These are phyloP conservation scores for Halcyon chelicuti DNA, from an alignment of 2,797 vertebrate genomes.

Conservation along the genomic window DNA sequence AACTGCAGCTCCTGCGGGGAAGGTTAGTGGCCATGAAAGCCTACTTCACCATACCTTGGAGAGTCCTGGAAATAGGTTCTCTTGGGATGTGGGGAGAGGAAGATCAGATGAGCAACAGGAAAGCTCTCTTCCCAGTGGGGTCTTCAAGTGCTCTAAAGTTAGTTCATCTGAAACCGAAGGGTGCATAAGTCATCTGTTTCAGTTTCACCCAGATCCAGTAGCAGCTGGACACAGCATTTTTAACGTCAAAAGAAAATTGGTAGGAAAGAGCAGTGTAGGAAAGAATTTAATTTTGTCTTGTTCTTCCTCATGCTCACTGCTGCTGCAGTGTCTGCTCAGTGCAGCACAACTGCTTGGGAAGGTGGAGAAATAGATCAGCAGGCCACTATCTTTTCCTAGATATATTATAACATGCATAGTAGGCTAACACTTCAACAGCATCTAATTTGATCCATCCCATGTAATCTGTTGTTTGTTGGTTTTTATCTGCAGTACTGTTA, in stretches of 20 bases:
- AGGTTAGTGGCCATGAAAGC: neutral
- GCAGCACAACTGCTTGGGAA: neutral
- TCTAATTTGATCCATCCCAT: constrained; percentile 46
- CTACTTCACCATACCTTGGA: neutral
- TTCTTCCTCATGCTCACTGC: neutral
- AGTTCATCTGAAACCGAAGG: neutral
- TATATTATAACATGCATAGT: neutral
- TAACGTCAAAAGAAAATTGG: neutral
- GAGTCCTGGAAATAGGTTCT: neutral
- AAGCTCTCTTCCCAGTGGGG: neutral
- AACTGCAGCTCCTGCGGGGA: neutral
- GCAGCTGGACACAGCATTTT: neutral
- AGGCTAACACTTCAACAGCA: neutral
- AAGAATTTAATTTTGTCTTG: neutral
- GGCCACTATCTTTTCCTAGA: neutral
- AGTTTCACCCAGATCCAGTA: neutral
- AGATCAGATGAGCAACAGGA: neutral
- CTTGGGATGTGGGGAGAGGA: neutral
- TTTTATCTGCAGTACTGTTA: constrained; percentile 67
- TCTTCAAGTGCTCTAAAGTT: neutral
- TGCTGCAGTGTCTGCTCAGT: neutral
- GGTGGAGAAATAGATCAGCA: neutral
- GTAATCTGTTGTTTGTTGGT: constrained; percentile 54
- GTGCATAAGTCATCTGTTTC: neutral
- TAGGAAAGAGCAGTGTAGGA: neutral